phyloP scores from a whole-genome alignment of 2,113 vertebrate genomes.

The Burhinus bistriatus region DNA sequence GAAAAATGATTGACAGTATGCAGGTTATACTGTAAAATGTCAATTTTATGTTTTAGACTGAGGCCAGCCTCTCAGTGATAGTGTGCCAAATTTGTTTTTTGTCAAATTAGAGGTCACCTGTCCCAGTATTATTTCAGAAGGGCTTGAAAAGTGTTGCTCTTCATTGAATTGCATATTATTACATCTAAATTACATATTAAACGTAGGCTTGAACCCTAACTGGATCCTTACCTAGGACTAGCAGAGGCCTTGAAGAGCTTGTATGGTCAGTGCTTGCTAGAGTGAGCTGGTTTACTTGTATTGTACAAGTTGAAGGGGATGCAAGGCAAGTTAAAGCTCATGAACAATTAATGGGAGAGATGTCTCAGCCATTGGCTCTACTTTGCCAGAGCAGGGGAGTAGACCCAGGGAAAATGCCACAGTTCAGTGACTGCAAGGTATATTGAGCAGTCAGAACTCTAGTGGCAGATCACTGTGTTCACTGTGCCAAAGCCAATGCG shows the following conservation, averaged over 20 bases:
- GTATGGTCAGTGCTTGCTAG: neutral
- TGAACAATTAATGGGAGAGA: neutral
- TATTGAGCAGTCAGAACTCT: neutral
- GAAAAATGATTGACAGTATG: neutral
- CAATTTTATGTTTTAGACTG: neutral
- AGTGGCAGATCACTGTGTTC: neutral
- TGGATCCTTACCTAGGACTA: neutral
- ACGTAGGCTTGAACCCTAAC: neutral
- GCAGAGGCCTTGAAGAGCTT: neutral
- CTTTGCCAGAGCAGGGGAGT: neutral
- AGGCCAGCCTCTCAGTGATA: neutral
- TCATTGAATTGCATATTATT: neutral
- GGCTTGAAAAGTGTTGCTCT: neutral
- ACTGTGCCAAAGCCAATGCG: neutral
- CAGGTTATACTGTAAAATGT: neutral
- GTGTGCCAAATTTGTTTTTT: neutral
- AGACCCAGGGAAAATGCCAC: neutral
- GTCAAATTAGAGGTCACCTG: neutral
- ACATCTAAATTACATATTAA: neutral
- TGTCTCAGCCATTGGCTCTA: neutral
- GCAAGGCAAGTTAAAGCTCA: neutral
- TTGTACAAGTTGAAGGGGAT: neutral
- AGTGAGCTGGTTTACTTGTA: neutral
- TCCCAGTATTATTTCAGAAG: neutral
- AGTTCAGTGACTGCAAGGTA: neutral